Conservation (phyloP, 2,888 invertebrate species). For the Hydroisotoma schaefferi region DNA sequence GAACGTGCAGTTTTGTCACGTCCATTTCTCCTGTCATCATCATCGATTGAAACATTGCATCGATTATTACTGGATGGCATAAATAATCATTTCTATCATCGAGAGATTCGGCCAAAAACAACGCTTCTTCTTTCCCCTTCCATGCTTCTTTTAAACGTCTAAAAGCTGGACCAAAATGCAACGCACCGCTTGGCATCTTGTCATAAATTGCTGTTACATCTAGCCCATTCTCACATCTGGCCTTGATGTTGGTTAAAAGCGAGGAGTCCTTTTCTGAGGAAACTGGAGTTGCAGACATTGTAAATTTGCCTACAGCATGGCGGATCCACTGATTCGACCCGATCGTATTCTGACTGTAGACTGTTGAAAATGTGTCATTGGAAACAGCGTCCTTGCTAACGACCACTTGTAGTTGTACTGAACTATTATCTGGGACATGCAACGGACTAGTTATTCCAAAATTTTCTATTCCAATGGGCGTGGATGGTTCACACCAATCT, state of each 20-base stretch:
- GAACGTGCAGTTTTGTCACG: neutral
- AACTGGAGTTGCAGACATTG: neutral
- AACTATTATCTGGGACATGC: conserved; percentile 1
- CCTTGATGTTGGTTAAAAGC: too few species aligned
- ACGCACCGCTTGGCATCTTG: neutral
- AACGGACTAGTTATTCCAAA: conserved; percentile 17
- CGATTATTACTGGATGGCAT: conserved; percentile 7
- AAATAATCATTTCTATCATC: neutral
- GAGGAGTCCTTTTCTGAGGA: too few species aligned
- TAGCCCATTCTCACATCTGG: neutral
- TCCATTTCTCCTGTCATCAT: neutral
- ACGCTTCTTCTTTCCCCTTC: neutral
- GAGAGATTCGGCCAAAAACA: neutral
- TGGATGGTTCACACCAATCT: neutral
- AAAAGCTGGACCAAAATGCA: neutral
- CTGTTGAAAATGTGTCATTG: neutral
- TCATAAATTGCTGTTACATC: neutral
- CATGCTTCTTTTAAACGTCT: neutral
- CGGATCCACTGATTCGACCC: neutral
- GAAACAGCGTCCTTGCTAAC: conserved; percentile 6
- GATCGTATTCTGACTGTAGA: neutral
- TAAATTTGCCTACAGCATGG: neutral
- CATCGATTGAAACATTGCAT: conserved; percentile 1
- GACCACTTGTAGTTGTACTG: conserved; percentile 13
- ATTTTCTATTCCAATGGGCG: conserved; percentile 12